Conservation (phyloP, 2,888 invertebrate species). For the Phalera bucephala region DNA sequence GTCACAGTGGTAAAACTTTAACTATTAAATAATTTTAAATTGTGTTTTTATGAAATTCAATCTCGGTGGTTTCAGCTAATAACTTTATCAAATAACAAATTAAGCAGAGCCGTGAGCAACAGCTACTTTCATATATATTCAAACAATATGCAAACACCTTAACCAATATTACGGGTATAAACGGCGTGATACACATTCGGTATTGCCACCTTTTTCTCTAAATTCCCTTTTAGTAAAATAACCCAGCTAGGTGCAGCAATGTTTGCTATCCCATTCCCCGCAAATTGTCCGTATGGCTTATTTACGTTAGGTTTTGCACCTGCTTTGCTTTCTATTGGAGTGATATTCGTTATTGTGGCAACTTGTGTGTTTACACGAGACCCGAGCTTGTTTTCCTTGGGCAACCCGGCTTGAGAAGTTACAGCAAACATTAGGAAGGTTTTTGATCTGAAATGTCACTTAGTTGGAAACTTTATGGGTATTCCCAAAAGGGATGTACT, state of each 20-base stretch:
- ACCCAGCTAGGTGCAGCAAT: slow-evolving; percentile 16
- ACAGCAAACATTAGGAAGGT: not conserved
- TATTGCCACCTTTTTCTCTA: no score
- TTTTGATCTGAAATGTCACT: not conserved
- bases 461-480: not conserved
- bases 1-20: no score
- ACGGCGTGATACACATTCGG: no score
- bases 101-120: no score
- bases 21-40: no score
- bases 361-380: slow-evolving; percentile 9
- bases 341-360: slow-evolving; percentile 38
- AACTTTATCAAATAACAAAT: no score
- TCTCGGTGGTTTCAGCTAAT: no score
- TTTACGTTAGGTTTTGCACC: slow-evolving; percentile 51
- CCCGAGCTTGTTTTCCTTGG: not conserved
- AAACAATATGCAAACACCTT: no score
- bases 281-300: slow-evolving; percentile 55
- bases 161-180: no score
- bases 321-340: slow-evolving; percentile 39
- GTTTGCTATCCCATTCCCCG: slow-evolving; percentile 37
- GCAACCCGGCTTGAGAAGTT: not conserved
- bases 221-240: slow-evolving; percentile 1
- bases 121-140: no score
- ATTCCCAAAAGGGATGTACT: no score
- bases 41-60: no score